Evolutionary conservation across 92 coral and sea anemone genomes (phyloP), one percentile per base, ranked within the genome.

Genomic region (Actinernus sp.): DNA sequence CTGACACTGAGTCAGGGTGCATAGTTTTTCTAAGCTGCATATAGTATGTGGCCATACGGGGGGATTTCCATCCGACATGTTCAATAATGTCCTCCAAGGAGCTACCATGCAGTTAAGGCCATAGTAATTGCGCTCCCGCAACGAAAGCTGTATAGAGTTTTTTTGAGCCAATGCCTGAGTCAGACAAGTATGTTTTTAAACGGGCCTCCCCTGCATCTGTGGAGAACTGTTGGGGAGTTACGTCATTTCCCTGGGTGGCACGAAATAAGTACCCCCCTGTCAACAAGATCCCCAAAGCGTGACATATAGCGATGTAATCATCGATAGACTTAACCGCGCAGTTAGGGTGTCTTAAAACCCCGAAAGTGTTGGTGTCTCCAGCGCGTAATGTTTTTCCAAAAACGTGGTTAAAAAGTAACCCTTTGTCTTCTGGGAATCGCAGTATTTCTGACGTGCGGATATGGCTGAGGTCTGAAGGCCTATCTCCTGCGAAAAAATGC

Each of bases 381-480:
- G 73, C 53, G 14, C 61, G 61, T 21, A 65, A 33, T 17, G 59
- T 65, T 25, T 65, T 65, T 23, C 73, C 73, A 26, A 65, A 65
- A 3, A 65, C 49, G 27, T 65, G 61, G 20, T 49, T 34, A 21
- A 65, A 65, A 21, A 65, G 23, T 16, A 65, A 19, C 3, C 73
- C 61, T 49, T 65, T 65, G 44, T 49, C 61, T 11, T 65, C 33
- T 21, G 50, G 61, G 12, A 50, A 65, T 13, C 73, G 61, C 22
- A 50, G 19, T 12, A 50, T 65, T 65, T 65, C 73, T 8, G 61
- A 13, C 1, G 73, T 56, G 22, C 50, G 48, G 47, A 65, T 32
- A 8, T 65, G 49, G 49, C 45, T 3, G 49, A 65, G 73, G 28
- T 65, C 73, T 1, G 71, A 64, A n/a, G n/a, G n/a, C n/a, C n/a